Conservation (phyloP, 2,888 invertebrate genomes). For the Epiblema foenella region DNA sequence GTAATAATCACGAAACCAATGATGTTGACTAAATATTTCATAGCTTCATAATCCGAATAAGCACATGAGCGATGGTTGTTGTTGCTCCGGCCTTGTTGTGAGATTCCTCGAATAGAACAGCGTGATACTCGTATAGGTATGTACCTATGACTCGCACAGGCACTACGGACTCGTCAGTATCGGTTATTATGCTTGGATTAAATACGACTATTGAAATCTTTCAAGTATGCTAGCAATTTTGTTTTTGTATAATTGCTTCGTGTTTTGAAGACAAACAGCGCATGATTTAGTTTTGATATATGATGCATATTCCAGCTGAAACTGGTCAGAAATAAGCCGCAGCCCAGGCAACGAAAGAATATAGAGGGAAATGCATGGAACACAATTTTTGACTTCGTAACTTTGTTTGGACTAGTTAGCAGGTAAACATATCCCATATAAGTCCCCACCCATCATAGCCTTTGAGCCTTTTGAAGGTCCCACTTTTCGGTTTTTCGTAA, state of each 20-base stretch:
- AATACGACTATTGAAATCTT: conserved; percentile 15
- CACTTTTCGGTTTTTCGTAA: too few relatives aligned
- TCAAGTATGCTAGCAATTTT: conserved; percentile 1
- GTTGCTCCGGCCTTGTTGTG: conserved; percentile 63
- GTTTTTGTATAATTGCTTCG: neutral
- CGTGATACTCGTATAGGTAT: too few relatives aligned
- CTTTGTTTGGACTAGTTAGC: too few relatives aligned
- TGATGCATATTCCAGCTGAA: neutral
- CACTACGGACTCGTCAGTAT: conserved; percentile 56
- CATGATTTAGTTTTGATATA: neutral
- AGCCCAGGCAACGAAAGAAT: too few relatives aligned
- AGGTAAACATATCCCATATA: too few relatives aligned
- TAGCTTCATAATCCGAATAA: conserved; percentile 45
- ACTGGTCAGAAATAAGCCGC: too few relatives aligned
- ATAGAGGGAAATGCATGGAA: too few relatives aligned
- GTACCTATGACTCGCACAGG: conserved; percentile 49
- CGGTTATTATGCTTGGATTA: conserved; percentile 50
- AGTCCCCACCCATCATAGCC: too few relatives aligned
- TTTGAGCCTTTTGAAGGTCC: too few relatives aligned
- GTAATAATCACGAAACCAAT: conserved; percentile 1
- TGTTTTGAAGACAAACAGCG: neutral
- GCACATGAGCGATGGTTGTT: conserved; percentile 56
- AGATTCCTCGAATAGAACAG: conserved; percentile 61
- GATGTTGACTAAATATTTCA: conserved; percentile 36
- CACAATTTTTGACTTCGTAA: too few relatives aligned